Evolutionary conservation across 2,113 vertebrate species (phyloP), one percentile per base, ranked within the genome.

Genomic region (Pseudorasbora parva): DNA sequence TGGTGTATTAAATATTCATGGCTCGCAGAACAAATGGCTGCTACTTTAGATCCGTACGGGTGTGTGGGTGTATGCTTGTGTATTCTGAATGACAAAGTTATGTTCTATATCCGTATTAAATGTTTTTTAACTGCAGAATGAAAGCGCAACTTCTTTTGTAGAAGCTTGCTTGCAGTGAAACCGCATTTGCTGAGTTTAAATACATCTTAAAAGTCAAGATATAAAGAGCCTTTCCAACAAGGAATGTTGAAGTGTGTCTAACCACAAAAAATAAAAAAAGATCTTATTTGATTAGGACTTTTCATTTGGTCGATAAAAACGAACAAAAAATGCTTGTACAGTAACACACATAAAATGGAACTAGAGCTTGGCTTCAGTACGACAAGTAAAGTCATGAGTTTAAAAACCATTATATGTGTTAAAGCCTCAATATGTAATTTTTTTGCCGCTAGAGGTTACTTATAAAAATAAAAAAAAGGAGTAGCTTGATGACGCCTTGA

Each of bases 1-100:
- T 59, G 23, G n/a, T 17, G 14, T 69, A 25, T 69, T 84, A 84
- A 69, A 66, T 11, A 69, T 78, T 19, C 75, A 84, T 78, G 68
- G 3, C 30, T 51, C 1, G 30, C 19, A 17, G 30, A 81, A 81
- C 79, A 69, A 81, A 81, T 81, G 64, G 79, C 79, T 56, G 64
- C 47, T 56, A 69, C 79, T 69, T 81, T 69, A 81, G 76, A 78
- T 21, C 0, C 2, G n/a, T 78, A 6, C 17, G 19, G 10, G 74
- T 14, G n/a, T 62, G 41, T 62, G 21, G 4, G 21, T 14, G 9
- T 23, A 0, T 11, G 21, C 10, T 12, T 54, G 6, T 75, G 47
- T 56, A 12, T 76, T 76, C 57, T 57, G 4, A 33, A 56, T 51
- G 15, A 59, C 7, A 43, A 25, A n/a, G 19, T 19, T 78, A 11